Evolutionary conservation across 2,113 vertebrate genomes (phyloP).

Genomic region (Chloroceryle aenea): DNA sequence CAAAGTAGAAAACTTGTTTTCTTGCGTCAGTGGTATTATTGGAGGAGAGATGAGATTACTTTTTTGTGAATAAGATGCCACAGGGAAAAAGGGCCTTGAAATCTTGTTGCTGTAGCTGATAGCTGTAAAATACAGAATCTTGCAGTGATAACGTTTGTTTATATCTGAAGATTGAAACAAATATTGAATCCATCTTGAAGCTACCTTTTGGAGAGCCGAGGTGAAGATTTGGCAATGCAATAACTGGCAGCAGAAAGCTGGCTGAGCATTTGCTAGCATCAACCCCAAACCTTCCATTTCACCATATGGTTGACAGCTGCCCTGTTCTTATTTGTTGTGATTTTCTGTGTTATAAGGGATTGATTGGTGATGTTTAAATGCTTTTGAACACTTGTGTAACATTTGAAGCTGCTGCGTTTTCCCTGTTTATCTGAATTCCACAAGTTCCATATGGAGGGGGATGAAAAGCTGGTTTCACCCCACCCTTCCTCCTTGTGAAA

Average conservation of each 20-base stretch:
- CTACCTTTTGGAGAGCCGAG: background rate
- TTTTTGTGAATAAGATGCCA: background rate
- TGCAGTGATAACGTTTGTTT: background rate
- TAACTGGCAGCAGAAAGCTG: background rate
- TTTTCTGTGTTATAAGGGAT: background rate
- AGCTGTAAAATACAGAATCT: background rate
- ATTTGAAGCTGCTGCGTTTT: background rate
- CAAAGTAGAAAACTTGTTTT: background rate
- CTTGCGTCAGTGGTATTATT: background rate
- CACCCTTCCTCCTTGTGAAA: background rate
- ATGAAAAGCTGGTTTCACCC: background rate
- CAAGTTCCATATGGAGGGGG: background rate
- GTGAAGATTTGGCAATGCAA: background rate
- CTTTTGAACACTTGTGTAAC: background rate
- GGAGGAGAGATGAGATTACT: background rate
- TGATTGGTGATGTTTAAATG: background rate
- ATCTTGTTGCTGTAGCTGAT: background rate
- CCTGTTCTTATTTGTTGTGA: background rate
- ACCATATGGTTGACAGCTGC: background rate
- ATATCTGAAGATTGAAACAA: background rate
- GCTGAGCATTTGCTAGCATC: background rate
- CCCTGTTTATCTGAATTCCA: background rate
- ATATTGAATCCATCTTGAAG: background rate
- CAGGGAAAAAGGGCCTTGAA: background rate
- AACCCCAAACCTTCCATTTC: background rate